Base-by-base conservation (phyloP, 2,113 vertebrate genomes). In the Ameiurus melas region DNA sequence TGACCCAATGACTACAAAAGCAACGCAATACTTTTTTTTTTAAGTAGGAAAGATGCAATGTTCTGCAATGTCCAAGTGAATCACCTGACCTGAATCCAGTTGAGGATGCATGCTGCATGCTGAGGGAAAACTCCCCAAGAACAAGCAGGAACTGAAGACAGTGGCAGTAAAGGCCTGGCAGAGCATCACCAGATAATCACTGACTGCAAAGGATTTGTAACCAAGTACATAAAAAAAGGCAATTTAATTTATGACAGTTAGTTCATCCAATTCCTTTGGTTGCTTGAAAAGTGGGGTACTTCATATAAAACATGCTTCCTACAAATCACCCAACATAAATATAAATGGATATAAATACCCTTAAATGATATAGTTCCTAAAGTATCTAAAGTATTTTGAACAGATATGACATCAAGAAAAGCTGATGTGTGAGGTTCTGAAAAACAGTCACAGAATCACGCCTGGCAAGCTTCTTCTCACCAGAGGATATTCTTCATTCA, bases 341-440 rank as follows among this genome's bases (percentile, higher is more conserved):
- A 64, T 64, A 64, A 27, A 27, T 12, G 25, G 9, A 62, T 27
- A 64, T 64, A 64, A 64, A 27, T 64, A 27, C 25, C 25, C 62
- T 27, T 27, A 64, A 64, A 64, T 64, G 25, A 55, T 14, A 13
- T 3, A 84, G 80, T 51, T 84, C 14, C 68, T 80, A 71, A 87
- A 87, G 75, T 71, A 62, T 55, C 60, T 22, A 20, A 39, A 22
- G 8, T 22, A 73, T 73, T 73, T 73, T 73, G 68, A 85, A 66
- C 71, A 85, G 51, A 88, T 83, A 90, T 88, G 66, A 86, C 27
- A 86, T 64, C 83, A 39, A 85, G 43, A n/a, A 82, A 57, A 60
- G 70, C n/a, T n/a, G 55, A 68, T 87, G n/a, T 60, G 19, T 85
- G 57, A 84, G 84, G 55, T 58, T 51, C 57, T n/a, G 68, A 83